These are phyloP conservation scores for Manis pentadactyla DNA, from an alignment of 2,797 vertebrate genomes.

Conservation along the genomic window DNA sequence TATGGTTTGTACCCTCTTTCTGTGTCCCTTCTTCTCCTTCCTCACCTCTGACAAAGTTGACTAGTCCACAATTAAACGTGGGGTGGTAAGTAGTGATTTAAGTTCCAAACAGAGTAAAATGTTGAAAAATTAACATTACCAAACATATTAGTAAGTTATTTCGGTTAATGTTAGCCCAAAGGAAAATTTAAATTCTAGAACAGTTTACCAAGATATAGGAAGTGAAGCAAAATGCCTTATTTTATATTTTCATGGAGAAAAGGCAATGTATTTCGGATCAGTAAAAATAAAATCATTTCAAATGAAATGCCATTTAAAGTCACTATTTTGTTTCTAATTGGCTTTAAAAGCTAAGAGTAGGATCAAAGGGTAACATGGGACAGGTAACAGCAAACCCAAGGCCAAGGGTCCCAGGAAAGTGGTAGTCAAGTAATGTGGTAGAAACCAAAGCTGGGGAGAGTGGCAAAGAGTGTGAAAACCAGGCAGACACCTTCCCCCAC, in stretches of 20 bases:
- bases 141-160: neutral
- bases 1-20: neutral
- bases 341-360: conserved; percentile 30
- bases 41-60: neutral
- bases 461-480: neutral
- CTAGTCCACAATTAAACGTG: neutral
- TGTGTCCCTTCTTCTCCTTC: neutral
- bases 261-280: neutral
- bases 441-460: neutral
- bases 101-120: neutral
- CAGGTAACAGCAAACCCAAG: neutral
- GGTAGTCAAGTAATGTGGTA: neutral
- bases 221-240: neutral
- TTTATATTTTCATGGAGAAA: conserved; percentile 29
- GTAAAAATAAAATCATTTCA: neutral
- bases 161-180: neutral
- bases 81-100: neutral
- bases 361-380: neutral
- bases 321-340: conserved; percentile 1
- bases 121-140: neutral
- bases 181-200: conserved; percentile 21
- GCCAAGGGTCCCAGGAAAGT: neutral
- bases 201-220: conserved; percentile 21
- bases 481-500: neutral
- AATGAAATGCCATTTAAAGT: neutral